Evolutionary conservation across 2,113 vertebrate genomes (phyloP), one percentile per base, ranked within the genome.

Genomic region (Grallaria varia): DNA sequence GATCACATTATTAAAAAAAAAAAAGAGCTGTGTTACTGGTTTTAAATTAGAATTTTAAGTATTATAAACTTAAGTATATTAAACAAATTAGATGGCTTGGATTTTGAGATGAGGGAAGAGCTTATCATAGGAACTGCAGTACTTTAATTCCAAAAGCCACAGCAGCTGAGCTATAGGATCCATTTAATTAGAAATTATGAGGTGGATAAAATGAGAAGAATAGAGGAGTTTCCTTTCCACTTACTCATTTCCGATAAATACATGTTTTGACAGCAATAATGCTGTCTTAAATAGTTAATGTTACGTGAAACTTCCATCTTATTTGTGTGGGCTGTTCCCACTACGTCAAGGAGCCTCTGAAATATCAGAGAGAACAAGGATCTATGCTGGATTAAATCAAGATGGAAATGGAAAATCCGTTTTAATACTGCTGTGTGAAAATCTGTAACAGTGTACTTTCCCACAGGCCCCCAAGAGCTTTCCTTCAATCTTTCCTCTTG

Each of bases 231-330:
- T 90, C 52, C 8, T 75, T 92, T 88, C 44, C 45, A 42, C 27
- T 95, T 84, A 81, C 8, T 56, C n/a, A 44, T 84, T 89, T 81
- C 60, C 87, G 92, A 95, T 89, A 92, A 92, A 92, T 92, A 71
- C 15, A 22, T 79, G 15, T 92, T 94, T 95, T 92, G 80, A 87
- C 73, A 87, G 84, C 56, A 95, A 24, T 91, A 87, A 84, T 74
- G 27, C 69, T 75, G 25, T 59, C 53, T 84, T 92, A 84, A 95
- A 95, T 63, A 76, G 82, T 85, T 94, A 80, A 93, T 81, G 33
- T 71, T 84, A 77, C 64, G 86, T 63, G 45, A 86, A 95, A 90
- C 7, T 90, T 95, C 50, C 59, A 74, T 93, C 58, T 77, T 84
- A 74, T 86, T 92, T 88, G 25, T 77, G 42, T 77, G 50, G 27